Evolutionary conservation across 1,140 invertebrate genomes (phyloP).

Genomic region (Polypedilum vanderplanki): DNA sequence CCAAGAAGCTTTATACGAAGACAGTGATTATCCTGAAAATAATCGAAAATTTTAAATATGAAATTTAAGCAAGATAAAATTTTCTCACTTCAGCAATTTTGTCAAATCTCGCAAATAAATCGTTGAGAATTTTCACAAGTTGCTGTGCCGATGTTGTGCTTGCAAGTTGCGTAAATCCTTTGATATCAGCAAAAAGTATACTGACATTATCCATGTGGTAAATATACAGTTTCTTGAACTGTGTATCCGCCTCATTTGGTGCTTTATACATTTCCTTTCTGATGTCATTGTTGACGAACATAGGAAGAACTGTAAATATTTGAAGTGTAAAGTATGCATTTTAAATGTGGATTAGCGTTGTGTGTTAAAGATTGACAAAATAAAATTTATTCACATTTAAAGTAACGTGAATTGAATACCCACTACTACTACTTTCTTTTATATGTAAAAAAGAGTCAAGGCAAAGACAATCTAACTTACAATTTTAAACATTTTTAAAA

Average conservation of each 20-base stretch:
- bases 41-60: neutral
- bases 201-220: constrained; percentile 95
- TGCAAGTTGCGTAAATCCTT: constrained; percentile 68
- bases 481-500: too few relatives aligned
- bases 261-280: constrained; percentile 44
- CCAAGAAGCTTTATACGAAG: constrained; percentile 89
- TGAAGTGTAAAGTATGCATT: too few relatives aligned
- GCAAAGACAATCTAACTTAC: too few relatives aligned
- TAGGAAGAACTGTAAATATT: constrained; percentile 71
- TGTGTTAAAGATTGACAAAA: too few relatives aligned
- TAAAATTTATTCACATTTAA: too few relatives aligned
- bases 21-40: constrained; percentile 79
- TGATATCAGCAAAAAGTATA: constrained; percentile 97
- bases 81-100: constrained; percentile 74
- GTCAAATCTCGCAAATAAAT: constrained; percentile 96
- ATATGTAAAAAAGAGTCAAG: too few relatives aligned
- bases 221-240: constrained; percentile 97
- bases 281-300: constrained; percentile 65
- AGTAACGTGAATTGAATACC: too few relatives aligned
- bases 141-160: constrained; percentile 88
- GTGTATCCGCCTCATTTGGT: constrained; percentile 45
- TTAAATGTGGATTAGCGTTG: too few relatives aligned
- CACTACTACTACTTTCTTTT: too few relatives aligned
- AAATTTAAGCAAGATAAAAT: neutral
- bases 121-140: constrained; percentile 88